Evolutionary conservation across 2,797 vertebrate species (phyloP).

Genomic region (Cossypha caffra): DNA sequence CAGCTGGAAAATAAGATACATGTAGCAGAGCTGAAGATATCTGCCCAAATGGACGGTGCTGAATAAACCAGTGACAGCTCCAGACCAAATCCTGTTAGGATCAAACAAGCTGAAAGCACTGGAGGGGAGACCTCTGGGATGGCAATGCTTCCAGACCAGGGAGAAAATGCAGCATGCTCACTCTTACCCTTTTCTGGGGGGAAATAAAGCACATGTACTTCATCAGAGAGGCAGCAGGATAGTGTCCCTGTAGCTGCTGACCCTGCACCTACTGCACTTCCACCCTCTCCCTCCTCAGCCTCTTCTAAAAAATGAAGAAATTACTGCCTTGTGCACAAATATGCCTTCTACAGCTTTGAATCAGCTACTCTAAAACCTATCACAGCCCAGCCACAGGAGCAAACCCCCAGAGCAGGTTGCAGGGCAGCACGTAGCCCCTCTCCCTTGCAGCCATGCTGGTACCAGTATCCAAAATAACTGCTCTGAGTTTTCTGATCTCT

Average conservation of each 20-base stretch:
- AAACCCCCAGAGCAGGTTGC: neutral
- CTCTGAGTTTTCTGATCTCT: neutral
- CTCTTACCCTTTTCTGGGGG: neutral
- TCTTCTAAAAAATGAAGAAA: neutral
- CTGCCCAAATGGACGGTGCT: neutral
- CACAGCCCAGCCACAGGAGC: neutral
- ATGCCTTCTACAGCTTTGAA: neutral
- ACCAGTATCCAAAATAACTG: neutral
- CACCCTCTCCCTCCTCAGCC: accelerated
- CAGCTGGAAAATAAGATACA: neutral
- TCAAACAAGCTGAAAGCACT: neutral
- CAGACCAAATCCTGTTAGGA: neutral
- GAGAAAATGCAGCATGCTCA: neutral
- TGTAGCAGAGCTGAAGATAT: neutral
- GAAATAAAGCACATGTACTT: neutral
- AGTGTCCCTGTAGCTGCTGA: neutral
- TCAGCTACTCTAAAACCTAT: neutral
- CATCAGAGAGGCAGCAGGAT: neutral
- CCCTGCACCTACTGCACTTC: neutral
- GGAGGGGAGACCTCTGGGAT: neutral
- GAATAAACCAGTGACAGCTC: neutral
- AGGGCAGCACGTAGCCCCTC: neutral
- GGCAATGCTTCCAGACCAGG: neutral
- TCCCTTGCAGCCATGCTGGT: neutral
- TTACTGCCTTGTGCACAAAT: accelerated